phyloP scores from a whole-genome alignment of 2,888 invertebrate genomes.

The Trichopoda pennipes region DNA sequence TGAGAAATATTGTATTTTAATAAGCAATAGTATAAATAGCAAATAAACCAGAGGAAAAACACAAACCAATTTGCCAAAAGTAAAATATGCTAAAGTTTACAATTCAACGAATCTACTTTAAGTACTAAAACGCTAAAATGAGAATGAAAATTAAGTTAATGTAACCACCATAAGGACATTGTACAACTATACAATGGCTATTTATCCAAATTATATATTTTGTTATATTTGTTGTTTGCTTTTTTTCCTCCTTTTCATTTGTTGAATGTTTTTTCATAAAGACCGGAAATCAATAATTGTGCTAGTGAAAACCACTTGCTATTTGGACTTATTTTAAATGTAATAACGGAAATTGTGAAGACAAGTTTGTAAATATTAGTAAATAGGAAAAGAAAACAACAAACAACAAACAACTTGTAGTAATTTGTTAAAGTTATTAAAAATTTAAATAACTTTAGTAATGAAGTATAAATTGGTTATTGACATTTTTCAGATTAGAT shows the following conservation, averaged over 20 bases:
- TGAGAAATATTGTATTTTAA: no score
- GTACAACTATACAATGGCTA: constrained; percentile 1
- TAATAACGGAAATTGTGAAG: not conserved
- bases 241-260: constrained; percentile 19
- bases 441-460: no score
- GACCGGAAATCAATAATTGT: constrained; percentile 57
- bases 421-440: not conserved
- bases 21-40: no score
- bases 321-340: constrained; percentile 7
- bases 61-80: no score
- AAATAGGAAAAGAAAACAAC: constrained; percentile 8
- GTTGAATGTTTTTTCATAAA: constrained; percentile 28
- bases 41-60: no score
- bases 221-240: constrained; percentile 8
- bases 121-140: no score
- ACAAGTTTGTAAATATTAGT: not conserved
- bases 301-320: constrained; percentile 48
- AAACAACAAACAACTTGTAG: not conserved
- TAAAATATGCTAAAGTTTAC: no score
- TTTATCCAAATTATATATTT: constrained; percentile 14
- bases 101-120: no score
- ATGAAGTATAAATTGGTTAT: no score
- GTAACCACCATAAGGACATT: constrained; percentile 3
- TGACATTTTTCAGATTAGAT: no score
- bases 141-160: no score